Base-by-base conservation (phyloP, 2,888 invertebrate species). In the Margaritifera margaritifera region DNA sequence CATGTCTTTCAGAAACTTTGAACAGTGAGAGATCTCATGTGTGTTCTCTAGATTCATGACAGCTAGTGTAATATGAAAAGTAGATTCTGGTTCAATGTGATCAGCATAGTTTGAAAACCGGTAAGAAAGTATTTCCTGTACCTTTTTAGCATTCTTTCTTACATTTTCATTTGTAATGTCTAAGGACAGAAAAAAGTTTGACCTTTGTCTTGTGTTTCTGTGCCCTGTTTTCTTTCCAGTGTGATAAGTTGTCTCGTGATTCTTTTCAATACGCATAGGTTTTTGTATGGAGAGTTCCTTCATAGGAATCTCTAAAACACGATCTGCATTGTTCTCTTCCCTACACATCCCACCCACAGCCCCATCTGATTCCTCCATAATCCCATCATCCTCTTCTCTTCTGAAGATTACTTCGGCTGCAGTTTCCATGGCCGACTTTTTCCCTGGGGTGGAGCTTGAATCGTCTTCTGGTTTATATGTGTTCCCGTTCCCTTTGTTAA, bases 401-500 rank as follows among this genome's bases (percentile, higher is more conserved):
- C 77, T 78, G 25, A 88, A 86, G 27, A 91, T 89, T 20, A 91
- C 91, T 74, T 91, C 91, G 5, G 83, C 83, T 2, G 91, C 89
- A n/a, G 91, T 91, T 78, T 89, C 90, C 90, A 91, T 90, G 5
- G 89, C 78, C 15, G 84, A 75, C 64, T 84, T 80, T 73, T 87
- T 88, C 50, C 77, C 31, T 0, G 31, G 27, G 31, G 6, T 31
- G 31, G 31, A 31, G 6, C 8, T 31, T 31, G 31, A 31, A 50
- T 68, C 59, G 18, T 67, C 64, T 31, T 74, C 74, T 18, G 19
- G 58, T 8, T 57, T 53, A 52, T 68, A 58, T n/a, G 63, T 62
- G 6, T 57, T 64, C 6, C 22, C 19, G 8, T 62, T 58, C 19
- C 65, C 57, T 42, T 64, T 54, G 11, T 61, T 52, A 19, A 59